A percentile compares a stretch with the other conserved stretches of the same genome.
Conservation (phyloP, 2,113 vertebrate species). For the Tachysurus fulvidraco region DNA sequence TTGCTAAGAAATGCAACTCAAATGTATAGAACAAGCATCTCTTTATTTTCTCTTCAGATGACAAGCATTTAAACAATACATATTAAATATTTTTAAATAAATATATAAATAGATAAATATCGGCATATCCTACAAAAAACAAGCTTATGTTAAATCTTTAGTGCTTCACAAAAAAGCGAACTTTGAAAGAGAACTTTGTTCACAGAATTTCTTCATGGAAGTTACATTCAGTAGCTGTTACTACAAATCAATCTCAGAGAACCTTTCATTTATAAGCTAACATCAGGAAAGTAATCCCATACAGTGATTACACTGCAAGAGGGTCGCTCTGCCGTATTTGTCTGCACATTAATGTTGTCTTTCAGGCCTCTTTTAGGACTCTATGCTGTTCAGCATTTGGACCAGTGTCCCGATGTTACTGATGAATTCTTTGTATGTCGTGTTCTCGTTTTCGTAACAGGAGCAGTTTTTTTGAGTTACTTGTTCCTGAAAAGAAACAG, state of each 20-base stretch:
- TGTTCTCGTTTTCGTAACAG: neutral
- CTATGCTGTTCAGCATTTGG: neutral
- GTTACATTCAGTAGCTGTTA: slow-evolving; percentile 26
- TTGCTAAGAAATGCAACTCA: slow-evolving; percentile 8
- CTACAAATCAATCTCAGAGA: neutral
- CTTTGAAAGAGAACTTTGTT: slow-evolving; percentile 20
- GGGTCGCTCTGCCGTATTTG: neutral
- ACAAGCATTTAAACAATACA: slow-evolving; percentile 40
- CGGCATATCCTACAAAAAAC: neutral
- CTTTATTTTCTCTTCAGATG: slow-evolving; percentile 25
- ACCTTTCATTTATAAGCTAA: slow-evolving; percentile 1
- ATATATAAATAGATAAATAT: slow-evolving; percentile 55
- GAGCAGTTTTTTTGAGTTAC: neutral
- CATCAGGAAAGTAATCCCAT: neutral
- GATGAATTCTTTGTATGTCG: neutral
- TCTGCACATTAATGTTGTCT: neutral
- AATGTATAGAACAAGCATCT: slow-evolving; percentile 4
- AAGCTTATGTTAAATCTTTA: slow-evolving; percentile 53
- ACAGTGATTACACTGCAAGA: neutral
- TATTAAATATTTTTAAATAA: slow-evolving; percentile 57
- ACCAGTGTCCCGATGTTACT: rapidly evolving
- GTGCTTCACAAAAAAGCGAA: slow-evolving; percentile 30
- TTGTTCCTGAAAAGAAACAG: neutral
- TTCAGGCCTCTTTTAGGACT: neutral
- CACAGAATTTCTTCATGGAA: slow-evolving; percentile 49